Evolutionary conservation across 1,140 invertebrate species (phyloP).

Genomic region (Zeugodacus cucurbitae): DNA sequence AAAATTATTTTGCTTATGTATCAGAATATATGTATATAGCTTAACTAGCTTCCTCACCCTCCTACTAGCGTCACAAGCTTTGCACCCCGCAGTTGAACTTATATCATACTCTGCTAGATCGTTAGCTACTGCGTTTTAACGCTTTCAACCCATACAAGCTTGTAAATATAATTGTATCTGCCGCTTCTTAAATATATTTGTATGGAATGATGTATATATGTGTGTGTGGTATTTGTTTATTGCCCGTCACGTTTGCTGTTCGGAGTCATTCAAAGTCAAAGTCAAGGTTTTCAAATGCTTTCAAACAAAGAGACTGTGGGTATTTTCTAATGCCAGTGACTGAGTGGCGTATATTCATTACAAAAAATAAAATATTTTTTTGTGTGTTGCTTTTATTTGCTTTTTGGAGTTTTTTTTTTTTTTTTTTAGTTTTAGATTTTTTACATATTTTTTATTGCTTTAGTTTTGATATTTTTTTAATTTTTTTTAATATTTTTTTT

Average conservation of each 20-base stretch:
- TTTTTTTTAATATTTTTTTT: background rate
- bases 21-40: too few relatives aligned
- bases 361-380: too few relatives aligned
- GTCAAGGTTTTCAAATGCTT: constrained; percentile 59
- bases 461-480: background rate
- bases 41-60: too few relatives aligned
- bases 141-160: background rate
- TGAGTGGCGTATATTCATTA: background rate
- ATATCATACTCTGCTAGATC: background rate
- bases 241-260: background rate
- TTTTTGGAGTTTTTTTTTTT: background rate
- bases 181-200: background rate
- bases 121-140: background rate
- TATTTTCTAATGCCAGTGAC: constrained; percentile 1
- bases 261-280: constrained; percentile 65
- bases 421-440: background rate
- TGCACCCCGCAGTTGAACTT: background rate
- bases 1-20: too few relatives aligned
- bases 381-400: background rate
- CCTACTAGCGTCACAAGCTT: background rate
- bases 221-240: background rate
- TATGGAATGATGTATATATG: background rate
- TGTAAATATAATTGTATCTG: background rate
- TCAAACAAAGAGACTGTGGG: background rate
- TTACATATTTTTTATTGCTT: background rate